Percentiles rank a stretch among this genome's conserved stretches.
phyloP scores from a whole-genome alignment of 2,113 vertebrate genomes.

The Blennius ocellaris region DNA sequence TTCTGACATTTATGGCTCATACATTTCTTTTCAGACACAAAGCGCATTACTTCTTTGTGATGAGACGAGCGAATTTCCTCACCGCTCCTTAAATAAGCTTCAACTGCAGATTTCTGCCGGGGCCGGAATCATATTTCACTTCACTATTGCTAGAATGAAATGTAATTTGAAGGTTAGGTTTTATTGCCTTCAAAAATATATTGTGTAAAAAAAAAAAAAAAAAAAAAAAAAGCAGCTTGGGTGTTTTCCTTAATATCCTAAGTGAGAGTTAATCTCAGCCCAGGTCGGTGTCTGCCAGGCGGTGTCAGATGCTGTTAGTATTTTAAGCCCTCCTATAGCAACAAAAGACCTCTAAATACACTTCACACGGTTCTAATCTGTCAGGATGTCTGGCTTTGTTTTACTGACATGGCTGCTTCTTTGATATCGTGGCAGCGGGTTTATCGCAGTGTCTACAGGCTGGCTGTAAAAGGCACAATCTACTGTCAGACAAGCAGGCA shows the following conservation, averaged over 20 bases:
- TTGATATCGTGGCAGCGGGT: constrained; percentile 29
- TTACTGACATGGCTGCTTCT: constrained; percentile 20
- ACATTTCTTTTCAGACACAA: constrained; percentile 64
- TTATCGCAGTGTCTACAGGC: constrained; percentile 21
- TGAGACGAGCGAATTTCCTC: constrained; percentile 19
- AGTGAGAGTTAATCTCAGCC: constrained; percentile 23
- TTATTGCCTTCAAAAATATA: not conserved
- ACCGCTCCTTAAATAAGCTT: constrained; percentile 1
- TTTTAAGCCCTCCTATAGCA: constrained; percentile 37
- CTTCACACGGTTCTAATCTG: constrained; percentile 27
- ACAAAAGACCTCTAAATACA: constrained; percentile 37
- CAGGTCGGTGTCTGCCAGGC: constrained; percentile 39
- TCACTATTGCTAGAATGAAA: too few species aligned
- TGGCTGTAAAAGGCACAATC: constrained; percentile 15
- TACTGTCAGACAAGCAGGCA: constrained; percentile 8
- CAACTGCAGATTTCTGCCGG: constrained; percentile 12
- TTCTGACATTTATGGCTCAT: constrained; percentile 67
- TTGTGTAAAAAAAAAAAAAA: not conserved
- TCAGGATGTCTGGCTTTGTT: constrained; percentile 12
- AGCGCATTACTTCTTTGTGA: constrained; percentile 49
- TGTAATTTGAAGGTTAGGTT: too few species aligned
- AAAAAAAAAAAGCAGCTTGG: not conserved
- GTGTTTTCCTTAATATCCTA: constrained; percentile 1
- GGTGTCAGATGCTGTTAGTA: constrained; percentile 49
- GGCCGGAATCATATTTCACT: not conserved